Evolutionary conservation across 2,888 invertebrate species (phyloP), one percentile per base, ranked within the genome.

Genomic region (Noctuana brunneofusca): DNA sequence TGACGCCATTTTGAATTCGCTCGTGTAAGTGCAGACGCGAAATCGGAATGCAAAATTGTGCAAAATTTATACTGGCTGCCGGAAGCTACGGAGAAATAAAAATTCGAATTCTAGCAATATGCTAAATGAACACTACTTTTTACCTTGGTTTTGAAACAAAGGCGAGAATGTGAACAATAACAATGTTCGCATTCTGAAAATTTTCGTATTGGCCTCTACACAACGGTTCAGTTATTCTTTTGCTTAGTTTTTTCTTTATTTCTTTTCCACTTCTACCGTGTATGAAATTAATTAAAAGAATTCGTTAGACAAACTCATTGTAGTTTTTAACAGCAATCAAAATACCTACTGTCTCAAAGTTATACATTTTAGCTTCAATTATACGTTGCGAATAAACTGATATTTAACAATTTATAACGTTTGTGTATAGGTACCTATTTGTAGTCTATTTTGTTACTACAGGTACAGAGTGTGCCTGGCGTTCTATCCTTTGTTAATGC

Each of bases 1-100:
- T 86, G 86, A 84, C 86, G 87, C 88, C 86, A 86, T 87, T 85
- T 88, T 86, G 82, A 80, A 84, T 83, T 81, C 80, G 81, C 81
- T 83, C 82, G 80, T 75, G 75, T 77, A 79, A 83, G 81, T 79
- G 83, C 78, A 77, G 69, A 71, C 69, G 69, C 68, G 64, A 66
- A 69, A 72, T 69, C 62, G 59, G 58, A 63, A 63, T 65, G 63
- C 59, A 59, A 63, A 63, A 59, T 65, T 56, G 53, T 59, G 60
- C 64, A 57, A 53, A 65, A 60, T 58, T 65, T 63, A 63, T 57
- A 63, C 63, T 32, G n/a, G 63, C 63, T 52, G 56, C 56, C 63
- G 63, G 63, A 52, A 32, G 56, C 63, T 50, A 57, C 56, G 56
- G 52, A 50, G 50, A 57, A 57, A 57, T 63, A 63, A 63, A 63